Base-by-base conservation (phyloP, 1,140 invertebrate genomes). In the Heliconius melpomene region DNA sequence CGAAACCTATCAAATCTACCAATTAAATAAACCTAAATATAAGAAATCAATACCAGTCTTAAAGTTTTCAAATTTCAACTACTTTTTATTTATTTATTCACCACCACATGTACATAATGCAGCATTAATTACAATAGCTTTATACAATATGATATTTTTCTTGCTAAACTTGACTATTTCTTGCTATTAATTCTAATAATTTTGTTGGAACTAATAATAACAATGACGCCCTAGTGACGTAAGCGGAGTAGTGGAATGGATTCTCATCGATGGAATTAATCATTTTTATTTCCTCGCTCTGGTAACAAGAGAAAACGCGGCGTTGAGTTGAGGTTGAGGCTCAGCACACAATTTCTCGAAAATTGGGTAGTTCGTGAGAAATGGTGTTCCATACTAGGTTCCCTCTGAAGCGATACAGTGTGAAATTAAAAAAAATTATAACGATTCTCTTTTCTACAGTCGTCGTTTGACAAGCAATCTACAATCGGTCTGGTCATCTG, bases 401-500 rank as follows among this genome's bases (percentile, higher is more conserved):
- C 13, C 7, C 54, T 60, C n/a, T 52, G 54, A n/a, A 11, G 20
- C 8, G 54, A 60, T 9, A 60, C 40, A 46, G 7, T 2, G n/a
- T 60, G 8, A 23, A 23, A 13, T 26, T 7, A 11, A 18, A 71
- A 18, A 71, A 71, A 23, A 36, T 72, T 20, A 2, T 38, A 40
- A n/a, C 13, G 52, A 60, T 82, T 23, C 71, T 72, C 92, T 40
- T 79, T 74, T 83, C 83, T 75, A 50, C 90, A 96, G 92, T 93
- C 95, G 52, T 95, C 95, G 18, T 98, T 98, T 90, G 98, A 98
- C 93, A 96, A 97, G 79, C 96, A 98, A 90, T 97, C 98, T 83
- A 97, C 99, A 78, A 96, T 99, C 80, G 98, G 98, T 32, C 95
- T 99, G 52, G 92, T 98, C 13, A 98, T 99, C 84, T 99, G 98